Percentiles rank a stretch among this genome's conserved stretches.
Evolutionary conservation across 2,113 vertebrate genomes (phyloP).

Genomic region (Chascanopsetta lugubris): DNA sequence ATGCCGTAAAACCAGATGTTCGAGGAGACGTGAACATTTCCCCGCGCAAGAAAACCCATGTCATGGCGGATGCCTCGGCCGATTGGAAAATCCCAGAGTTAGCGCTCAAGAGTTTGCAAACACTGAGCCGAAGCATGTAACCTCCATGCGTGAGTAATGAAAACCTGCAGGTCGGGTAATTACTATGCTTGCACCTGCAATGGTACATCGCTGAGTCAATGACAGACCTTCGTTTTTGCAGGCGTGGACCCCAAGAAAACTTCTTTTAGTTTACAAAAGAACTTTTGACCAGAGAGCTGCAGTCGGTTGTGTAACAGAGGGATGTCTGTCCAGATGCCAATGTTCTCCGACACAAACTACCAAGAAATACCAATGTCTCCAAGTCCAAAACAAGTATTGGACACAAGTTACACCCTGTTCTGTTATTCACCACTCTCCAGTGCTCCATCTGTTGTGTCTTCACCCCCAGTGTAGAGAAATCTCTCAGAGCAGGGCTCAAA

Average conservation of each 20-base stretch:
- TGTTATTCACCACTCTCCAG: no score
- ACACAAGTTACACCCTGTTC: slow-evolving; percentile 45
- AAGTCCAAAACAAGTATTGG: slow-evolving; percentile 56
- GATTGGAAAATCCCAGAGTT: slow-evolving; percentile 62
- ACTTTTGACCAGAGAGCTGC: slow-evolving; percentile 17
- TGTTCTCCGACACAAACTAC: slow-evolving; percentile 43
- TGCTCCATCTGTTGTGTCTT: no score
- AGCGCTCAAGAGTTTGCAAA: slow-evolving; percentile 22
- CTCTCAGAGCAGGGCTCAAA: background rate
- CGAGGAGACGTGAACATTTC: slow-evolving; percentile 42
- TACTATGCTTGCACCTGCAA: slow-evolving; percentile 47
- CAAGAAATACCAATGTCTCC: slow-evolving; percentile 67
- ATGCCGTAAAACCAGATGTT: slow-evolving; percentile 58
- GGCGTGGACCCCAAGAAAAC: slow-evolving; percentile 50
- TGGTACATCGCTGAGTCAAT: slow-evolving; percentile 57
- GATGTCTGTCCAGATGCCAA: slow-evolving; percentile 50
- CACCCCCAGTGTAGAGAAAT: no score
- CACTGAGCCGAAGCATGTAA: slow-evolving; percentile 13
- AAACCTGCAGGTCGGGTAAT: slow-evolving; percentile 60
- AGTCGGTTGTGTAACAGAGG: slow-evolving; percentile 57
- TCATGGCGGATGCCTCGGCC: slow-evolving; percentile 32
- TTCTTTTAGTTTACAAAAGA: slow-evolving; percentile 43
- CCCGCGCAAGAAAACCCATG: slow-evolving; percentile 30
- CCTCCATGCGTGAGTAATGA: slow-evolving; percentile 42
- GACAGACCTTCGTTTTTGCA: slow-evolving; percentile 61